phyloP scores from a whole-genome alignment of 2,797 vertebrate species.

The Scyliorhinus canicula region DNA sequence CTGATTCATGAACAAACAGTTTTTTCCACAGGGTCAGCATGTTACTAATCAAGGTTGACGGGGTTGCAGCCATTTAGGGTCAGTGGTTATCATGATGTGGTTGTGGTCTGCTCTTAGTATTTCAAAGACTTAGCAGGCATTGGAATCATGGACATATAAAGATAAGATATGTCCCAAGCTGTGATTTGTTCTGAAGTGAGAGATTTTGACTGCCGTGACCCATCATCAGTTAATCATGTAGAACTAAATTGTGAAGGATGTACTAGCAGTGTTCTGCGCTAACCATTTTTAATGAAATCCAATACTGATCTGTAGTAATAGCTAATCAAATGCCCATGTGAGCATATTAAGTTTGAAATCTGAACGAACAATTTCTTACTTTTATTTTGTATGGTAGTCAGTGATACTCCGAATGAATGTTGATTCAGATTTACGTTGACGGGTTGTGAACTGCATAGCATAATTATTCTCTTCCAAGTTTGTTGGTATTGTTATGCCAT shows the following conservation, averaged over 20 bases:
- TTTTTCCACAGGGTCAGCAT: background rate
- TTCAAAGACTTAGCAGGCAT: background rate
- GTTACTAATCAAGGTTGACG: background rate
- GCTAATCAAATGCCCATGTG: background rate
- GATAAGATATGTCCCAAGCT: background rate
- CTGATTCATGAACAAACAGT: background rate
- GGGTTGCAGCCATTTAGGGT: background rate
- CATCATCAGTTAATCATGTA: background rate
- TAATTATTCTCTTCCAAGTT: background rate
- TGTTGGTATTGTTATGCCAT: background rate
- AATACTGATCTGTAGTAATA: background rate
- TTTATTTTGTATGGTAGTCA: background rate
- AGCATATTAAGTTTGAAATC: background rate
- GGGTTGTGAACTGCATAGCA: background rate
- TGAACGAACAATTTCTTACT: background rate
- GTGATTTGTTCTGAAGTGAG: background rate
- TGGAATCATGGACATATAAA: background rate
- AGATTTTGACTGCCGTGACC: background rate
- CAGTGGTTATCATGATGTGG: background rate
- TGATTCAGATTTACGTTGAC: background rate
- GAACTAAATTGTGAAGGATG: background rate
- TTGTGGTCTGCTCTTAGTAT: background rate
- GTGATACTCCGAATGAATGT: background rate
- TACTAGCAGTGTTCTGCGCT: background rate
- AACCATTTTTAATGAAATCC: background rate